Base-by-base conservation (phyloP, 2,888 invertebrate genomes). In the Archips crataeganus region DNA sequence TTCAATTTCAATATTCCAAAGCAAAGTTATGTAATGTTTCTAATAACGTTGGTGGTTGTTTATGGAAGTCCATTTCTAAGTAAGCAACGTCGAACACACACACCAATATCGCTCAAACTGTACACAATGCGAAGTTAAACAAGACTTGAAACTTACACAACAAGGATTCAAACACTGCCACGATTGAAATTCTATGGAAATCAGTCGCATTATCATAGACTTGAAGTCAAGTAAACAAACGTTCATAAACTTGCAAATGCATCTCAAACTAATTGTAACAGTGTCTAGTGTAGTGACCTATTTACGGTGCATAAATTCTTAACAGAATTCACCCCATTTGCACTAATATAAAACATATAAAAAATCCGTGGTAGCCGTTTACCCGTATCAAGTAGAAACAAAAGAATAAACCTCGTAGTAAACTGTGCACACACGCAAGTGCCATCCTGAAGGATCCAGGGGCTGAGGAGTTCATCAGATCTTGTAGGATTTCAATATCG, bases 161-260 rank as follows among this genome's bases (percentile, higher is more conserved):
- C 51, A 45, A 42, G 45, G 57, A 54, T 66, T 61, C 45, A 15
- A 49, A 68, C 57, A 66, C 71, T n/a, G 15, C 32, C 68, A 57
- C 54, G 47, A 62, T 69, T 39, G 68, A 23, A 64, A 69, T 32
- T 15, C 59, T 36, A 59, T 69, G 63, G 57, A 73, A 73, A 73
- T 39, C 15, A 49, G 64, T 45, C 36, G 57, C 32, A 69, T 73
- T 69, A 51, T 57, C 68, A 68, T 73, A 60, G 59, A 63, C n/a
- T 68, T 73, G 47, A 64, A 62, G 66, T 71, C 71, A 45, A 39
- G 54, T 39, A 57, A 67, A 72, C 72, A 68, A 68, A 32, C 72
- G 39, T 67, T 64, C 64, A 39, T 68, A 49, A 47, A 73, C 68
- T 73, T 73, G 73, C 73, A 73, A 73, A 73, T 73, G 63, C 68